Percentiles rank a stretch among this genome's conserved stretches.
These are phyloP conservation scores for Minunthozetes semirufus DNA, from an alignment of 2,888 invertebrate species.

Conservation along the genomic window DNA sequence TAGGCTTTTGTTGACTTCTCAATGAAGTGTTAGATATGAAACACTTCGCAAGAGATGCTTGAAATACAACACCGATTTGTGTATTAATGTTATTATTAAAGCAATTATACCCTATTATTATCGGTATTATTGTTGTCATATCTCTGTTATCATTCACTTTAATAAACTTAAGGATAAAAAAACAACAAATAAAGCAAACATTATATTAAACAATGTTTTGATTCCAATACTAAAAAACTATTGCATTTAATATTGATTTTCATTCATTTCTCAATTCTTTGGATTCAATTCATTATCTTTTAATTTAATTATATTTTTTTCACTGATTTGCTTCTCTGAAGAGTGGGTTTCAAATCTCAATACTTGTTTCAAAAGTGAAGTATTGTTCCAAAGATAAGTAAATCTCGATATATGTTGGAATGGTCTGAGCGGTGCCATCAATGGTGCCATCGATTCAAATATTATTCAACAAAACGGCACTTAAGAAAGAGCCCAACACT, in stretches of 20 bases:
- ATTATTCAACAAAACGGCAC: constrained; percentile 18
- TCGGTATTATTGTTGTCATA: not conserved
- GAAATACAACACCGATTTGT: constrained; percentile 22
- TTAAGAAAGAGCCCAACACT: not conserved
- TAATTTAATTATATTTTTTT: not conserved
- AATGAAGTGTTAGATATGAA: constrained; percentile 20
- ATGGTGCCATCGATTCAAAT: not conserved
- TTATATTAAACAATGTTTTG: not conserved
- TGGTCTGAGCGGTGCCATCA: not conserved
- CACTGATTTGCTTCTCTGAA: not conserved
- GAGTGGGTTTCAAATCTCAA: not conserved
- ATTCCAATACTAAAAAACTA: not conserved
- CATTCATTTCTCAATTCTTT: no score
- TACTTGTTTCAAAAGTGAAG: no score
- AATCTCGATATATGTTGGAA: no score
- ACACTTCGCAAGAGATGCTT: not conserved
- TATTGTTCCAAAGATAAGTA: no score
- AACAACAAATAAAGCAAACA: not conserved
- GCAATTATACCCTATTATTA: constrained; percentile 8
- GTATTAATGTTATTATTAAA: constrained; percentile 8
- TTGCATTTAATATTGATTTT: not conserved
- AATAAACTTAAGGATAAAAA: constrained; percentile 12
- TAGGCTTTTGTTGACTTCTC: constrained; percentile 26
- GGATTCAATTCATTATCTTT: not conserved
- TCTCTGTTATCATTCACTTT: not conserved